Evolutionary conservation across 2,797 vertebrate genomes (phyloP), one percentile per base, ranked within the genome.

Genomic region (Trematomus bernacchii): DNA sequence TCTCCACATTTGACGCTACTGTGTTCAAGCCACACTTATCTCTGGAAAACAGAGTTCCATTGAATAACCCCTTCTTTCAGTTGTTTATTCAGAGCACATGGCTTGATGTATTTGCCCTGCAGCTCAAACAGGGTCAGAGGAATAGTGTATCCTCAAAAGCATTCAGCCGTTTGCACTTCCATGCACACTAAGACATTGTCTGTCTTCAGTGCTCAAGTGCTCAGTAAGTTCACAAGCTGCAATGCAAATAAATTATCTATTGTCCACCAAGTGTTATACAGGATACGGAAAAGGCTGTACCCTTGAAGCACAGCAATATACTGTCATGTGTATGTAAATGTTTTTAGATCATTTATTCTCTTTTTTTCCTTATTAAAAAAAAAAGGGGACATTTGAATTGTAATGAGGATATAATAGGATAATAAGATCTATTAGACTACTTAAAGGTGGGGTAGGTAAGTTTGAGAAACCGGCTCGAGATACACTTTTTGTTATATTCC

Each of bases 71-170:
- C 53, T 72, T 65, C 67, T 88, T 83, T 85, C 67, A 81, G 80
- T 61, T 85, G 87, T 83, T 89, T 89, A 84, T 83, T 85, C 82
- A 74, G 69, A 81, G 84, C 65, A 75, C 74, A 88, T 70, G 74
- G 70, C 63, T 40, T 86, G 76, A 89, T 85, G 81, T 80, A 76
- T 89, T 88, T 89, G 78, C 82, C 89, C 86, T 80, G 58, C 65
- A 76, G 89, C 86, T 77, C 55, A 80, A 80, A 84, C 16, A 47
- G 76, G 86, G 90, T 90, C 83, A 90, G 69, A 76, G 67, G 76
- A 82, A 83, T 61, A 62, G 21, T 52, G 72, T 64, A 69, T 71
- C 66, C 73, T 77, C 60, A 51, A 63, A 18, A 61, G 76, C 53
- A 55, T 60, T 71, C 59, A 51, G 51, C 54, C 61, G 46, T 59